Percentiles rank a stretch among this genome's conserved stretches.
These are phyloP conservation scores for Bagarius yarrelli DNA, from an alignment of 2,113 vertebrate species.

Conservation along the genomic window DNA sequence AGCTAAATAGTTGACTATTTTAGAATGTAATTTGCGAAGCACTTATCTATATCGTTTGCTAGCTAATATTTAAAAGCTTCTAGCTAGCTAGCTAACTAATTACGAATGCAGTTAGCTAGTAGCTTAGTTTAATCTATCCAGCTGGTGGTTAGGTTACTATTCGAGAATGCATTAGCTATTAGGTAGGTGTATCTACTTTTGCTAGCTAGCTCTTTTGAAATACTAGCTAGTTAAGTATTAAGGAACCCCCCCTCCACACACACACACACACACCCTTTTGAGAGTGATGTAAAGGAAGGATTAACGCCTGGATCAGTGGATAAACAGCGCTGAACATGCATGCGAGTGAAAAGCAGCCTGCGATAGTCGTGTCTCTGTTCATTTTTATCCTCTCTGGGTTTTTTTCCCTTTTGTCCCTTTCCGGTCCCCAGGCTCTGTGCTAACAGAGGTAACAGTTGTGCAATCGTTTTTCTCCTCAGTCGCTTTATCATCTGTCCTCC, in stretches of 20 bases:
- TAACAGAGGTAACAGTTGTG: conserved; percentile 18
- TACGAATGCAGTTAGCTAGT: neutral
- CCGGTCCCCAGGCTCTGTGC: neutral
- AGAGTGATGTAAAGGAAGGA: neutral
- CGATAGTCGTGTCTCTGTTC: conserved; percentile 19
- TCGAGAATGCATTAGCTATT: too few species aligned
- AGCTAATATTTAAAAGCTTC: neutral
- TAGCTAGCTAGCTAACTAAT: neutral
- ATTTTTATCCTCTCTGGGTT: conserved; percentile 27
- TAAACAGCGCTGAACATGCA: neutral
- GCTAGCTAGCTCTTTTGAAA: too few species aligned
- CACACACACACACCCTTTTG: too few species aligned
- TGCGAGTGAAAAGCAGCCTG: neutral
- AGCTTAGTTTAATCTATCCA: neutral
- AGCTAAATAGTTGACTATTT: neutral
- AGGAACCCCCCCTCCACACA: too few species aligned
- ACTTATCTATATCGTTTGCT: too few species aligned
- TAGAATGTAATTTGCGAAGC: too few species aligned
- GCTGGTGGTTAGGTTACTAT: too few species aligned
- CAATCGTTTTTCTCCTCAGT: neutral
- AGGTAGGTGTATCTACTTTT: too few species aligned
- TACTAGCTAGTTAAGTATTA: too few species aligned
- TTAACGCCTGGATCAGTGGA: conserved; percentile 26
- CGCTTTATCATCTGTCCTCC: conserved; percentile 11
- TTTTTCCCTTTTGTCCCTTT: conserved; percentile 8